Base-by-base conservation (phyloP, 2,113 vertebrate species). In the Pelvicachromis taeniatus region DNA sequence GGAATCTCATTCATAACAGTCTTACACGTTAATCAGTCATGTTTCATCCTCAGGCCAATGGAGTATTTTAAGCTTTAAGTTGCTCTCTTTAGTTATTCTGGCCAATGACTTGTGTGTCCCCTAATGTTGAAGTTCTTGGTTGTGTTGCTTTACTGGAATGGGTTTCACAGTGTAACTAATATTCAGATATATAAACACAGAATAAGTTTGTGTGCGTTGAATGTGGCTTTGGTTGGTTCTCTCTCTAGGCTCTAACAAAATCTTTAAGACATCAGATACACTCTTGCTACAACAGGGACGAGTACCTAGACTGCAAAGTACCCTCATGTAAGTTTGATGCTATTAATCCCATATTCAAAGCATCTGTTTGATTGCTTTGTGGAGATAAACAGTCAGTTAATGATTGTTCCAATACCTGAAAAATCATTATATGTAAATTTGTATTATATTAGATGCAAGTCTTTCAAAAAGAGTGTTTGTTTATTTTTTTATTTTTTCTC, bases 51-150 rank as follows among this genome's bases (percentile, higher is more conserved):
- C 58, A 81, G 81, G 84, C 65, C 52, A 26, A n/a, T 16, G n/a
- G 79, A 61, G 82, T 93, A 90, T 91, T 93, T 94, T 86, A 82
- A 81, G 75, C 52, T 56, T 83, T 81, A 7, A 78, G 42, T 86
- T 50, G 48, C 9, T 26, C 45, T 58, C 13, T 19, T 38, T 54
- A 83, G 63, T 84, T 78, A 50, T 65, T 54, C 53, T 84, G 17
- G 38, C n/a, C 33, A 16, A 7, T 59, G 35, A 45, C 55, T 50
- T 78, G 26, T 79, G 23, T 84, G 17, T 73, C 48, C 23, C 35
- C 40, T 13, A 78, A 9, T 86, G 50, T 79, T 61, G 7, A 61
- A 83, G 21, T 56, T 77, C 13, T 40, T 23, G 6, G 4, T 19
- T 52, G 45, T 13, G 29, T 70, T 82, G 54, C 35, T 19, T 75